phyloP scores from a whole-genome alignment of 2,888 invertebrate genomes.

The Drosophila birchii region DNA sequence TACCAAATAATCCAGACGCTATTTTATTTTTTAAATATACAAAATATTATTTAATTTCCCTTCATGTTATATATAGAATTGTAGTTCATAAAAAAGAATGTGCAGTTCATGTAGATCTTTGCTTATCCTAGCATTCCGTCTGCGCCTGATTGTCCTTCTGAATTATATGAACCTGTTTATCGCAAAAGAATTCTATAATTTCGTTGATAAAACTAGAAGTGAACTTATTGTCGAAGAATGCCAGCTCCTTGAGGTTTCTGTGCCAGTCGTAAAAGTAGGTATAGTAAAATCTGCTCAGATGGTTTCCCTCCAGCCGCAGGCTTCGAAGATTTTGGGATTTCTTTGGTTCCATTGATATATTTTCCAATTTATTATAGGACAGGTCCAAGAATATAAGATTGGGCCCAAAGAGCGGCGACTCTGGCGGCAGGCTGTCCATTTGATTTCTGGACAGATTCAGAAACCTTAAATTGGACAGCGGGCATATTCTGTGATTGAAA shows the following conservation, averaged over 20 bases:
- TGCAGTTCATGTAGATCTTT: not conserved
- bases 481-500: conserved; percentile 42
- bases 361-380: conserved; percentile 71
- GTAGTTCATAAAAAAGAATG: not conserved
- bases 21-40: too few relatives aligned
- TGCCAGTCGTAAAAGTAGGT: conserved; percentile 48
- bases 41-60: too few relatives aligned
- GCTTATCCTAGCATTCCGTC: not conserved
- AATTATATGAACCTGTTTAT: not conserved
- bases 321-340: conserved; percentile 56
- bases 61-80: too few relatives aligned
- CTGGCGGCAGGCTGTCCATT: conserved; percentile 55
- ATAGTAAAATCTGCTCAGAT: conserved; percentile 69
- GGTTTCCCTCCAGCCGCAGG: conserved; percentile 76
- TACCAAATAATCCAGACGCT: too few relatives aligned
- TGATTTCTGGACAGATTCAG: conserved; percentile 77
- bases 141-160: not conserved
- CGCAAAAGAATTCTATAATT: not conserved
- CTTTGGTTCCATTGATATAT: conserved; percentile 45
- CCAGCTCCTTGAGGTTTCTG: conserved; percentile 67
- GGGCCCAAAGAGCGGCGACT: conserved; percentile 64
- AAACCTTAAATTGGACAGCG: conserved; percentile 69
- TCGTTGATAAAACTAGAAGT: not conserved
- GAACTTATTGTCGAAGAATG: conserved; percentile 63
- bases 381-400: conserved; percentile 73